Evolutionary conservation across 64 coral and sea anemone species (phyloP).

Genomic region (Astreopora myriophthalma): DNA sequence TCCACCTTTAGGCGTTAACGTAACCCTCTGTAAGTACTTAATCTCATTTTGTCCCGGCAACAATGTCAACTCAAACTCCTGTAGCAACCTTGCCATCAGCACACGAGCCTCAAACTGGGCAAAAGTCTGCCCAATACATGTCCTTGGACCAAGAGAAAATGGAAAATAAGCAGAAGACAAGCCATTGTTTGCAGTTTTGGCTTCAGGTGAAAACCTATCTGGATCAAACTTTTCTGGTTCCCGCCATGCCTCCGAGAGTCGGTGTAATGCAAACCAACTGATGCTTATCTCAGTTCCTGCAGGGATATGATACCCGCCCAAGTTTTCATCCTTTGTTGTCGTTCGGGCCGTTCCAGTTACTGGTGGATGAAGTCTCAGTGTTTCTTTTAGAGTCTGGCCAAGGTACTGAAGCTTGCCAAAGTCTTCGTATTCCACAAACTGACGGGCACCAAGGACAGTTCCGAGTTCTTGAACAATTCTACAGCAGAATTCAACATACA

Average conservation of each 20-base stretch:
- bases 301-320: constrained; percentile 67
- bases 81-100: constrained; percentile 75
- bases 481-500: neutral
- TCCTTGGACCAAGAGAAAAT: constrained; percentile 74
- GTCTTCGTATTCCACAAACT: constrained; percentile 71
- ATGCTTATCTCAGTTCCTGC: constrained; percentile 42
- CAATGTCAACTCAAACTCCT: constrained; percentile 75
- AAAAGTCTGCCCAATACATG: constrained; percentile 86
- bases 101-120: constrained; percentile 86
- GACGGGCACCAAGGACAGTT: constrained; percentile 41
- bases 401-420: constrained; percentile 86
- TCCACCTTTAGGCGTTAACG: constrained; percentile 67
- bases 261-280: constrained; percentile 31
- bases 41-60: constrained; percentile 50
- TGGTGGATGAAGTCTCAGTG: constrained; percentile 80
- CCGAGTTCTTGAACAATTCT: constrained; percentile 76
- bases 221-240: constrained; percentile 77
- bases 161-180: constrained; percentile 49
- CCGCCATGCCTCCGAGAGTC: constrained; percentile 40
- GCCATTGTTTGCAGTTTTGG: neutral
- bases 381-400: constrained; percentile 79
- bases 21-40: constrained; percentile 19
- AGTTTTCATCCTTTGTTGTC: constrained; percentile 31
- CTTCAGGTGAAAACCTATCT: constrained; percentile 66
- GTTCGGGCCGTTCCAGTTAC: constrained; percentile 1